Evolutionary conservation across 1,140 invertebrate species (phyloP).

Genomic region (Drosophila nasuta): DNA sequence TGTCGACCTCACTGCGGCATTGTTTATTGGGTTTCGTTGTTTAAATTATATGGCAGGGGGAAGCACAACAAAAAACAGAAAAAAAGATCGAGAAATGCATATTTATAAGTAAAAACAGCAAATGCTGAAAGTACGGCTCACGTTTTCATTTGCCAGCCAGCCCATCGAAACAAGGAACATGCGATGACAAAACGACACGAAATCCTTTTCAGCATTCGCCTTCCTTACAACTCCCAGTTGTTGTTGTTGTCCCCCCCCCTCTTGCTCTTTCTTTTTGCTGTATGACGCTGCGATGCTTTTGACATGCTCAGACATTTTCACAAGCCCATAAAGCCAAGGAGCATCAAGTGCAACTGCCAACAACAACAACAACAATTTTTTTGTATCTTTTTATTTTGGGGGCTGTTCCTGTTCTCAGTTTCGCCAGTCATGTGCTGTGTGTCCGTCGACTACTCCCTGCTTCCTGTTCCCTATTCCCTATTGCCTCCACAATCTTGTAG

Average conservation of each 20-base stretch:
- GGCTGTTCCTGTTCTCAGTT: slow-evolving; percentile 31
- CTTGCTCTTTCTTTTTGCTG: slow-evolving; percentile 13
- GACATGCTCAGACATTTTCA: slow-evolving; percentile 78
- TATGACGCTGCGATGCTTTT: slow-evolving; percentile 64
- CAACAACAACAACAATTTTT: background rate
- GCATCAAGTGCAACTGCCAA: slow-evolving; percentile 64
- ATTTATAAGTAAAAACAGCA: slow-evolving; percentile 75
- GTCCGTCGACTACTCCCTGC: background rate
- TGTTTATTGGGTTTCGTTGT: slow-evolving; percentile 76
- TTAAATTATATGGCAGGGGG: slow-evolving; percentile 69
- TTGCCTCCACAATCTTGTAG: slow-evolving; percentile 15
- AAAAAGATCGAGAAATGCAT: slow-evolving; percentile 76
- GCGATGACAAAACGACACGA: slow-evolving; percentile 81
- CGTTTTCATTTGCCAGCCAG: slow-evolving; percentile 71
- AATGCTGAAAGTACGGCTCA: slow-evolving; percentile 61
- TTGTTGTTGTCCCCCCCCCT: slow-evolving; percentile 7
- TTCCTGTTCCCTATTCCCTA: slow-evolving; percentile 6
- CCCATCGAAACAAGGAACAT: slow-evolving; percentile 50
- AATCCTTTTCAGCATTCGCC: slow-evolving; percentile 60
- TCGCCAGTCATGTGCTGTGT: slow-evolving; percentile 38
- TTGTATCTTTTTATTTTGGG: background rate
- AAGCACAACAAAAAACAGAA: background rate
- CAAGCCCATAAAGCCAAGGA: slow-evolving; percentile 69
- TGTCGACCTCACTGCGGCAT: slow-evolving; percentile 52
- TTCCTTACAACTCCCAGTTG: slow-evolving; percentile 5